Percentiles rank a stretch among this genome's conserved stretches.
phyloP scores from a whole-genome alignment of 2,797 vertebrate species.

The Pitangus sulphuratus region DNA sequence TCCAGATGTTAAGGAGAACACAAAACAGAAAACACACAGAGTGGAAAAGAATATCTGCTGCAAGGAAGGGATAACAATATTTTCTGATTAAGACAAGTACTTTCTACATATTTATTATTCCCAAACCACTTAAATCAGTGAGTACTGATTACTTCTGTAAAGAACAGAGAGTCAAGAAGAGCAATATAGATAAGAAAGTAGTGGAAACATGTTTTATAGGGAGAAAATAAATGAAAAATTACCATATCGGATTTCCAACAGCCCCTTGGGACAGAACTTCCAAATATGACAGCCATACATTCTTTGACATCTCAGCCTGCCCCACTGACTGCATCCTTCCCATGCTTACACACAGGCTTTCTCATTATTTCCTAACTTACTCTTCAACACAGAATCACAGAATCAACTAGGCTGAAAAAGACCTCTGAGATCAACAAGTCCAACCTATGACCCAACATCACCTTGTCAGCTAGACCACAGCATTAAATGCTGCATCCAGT shows the following conservation, averaged over 20 bases:
- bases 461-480: not conserved
- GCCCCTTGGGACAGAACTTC: not conserved
- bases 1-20: not conserved
- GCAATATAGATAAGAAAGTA: not conserved
- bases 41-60: not conserved
- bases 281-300: not conserved
- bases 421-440: not conserved
- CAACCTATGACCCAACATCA: not conserved
- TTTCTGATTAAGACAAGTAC: not conserved
- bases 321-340: not conserved
- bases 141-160: not conserved
- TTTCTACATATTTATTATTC: not conserved
- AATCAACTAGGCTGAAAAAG: not conserved
- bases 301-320: not conserved
- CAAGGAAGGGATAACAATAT: not conserved
- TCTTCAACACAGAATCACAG: not conserved
- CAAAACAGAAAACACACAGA: not conserved
- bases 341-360: not conserved
- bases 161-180: not conserved
- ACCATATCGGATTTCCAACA: not conserved
- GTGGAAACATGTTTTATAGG: not conserved
- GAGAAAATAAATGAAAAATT: not conserved
- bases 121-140: not conserved
- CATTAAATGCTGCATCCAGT: not conserved
- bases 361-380: not conserved